Conservation (phyloP, 1,140 invertebrate genomes). For the Hycleus phaleratus region DNA sequence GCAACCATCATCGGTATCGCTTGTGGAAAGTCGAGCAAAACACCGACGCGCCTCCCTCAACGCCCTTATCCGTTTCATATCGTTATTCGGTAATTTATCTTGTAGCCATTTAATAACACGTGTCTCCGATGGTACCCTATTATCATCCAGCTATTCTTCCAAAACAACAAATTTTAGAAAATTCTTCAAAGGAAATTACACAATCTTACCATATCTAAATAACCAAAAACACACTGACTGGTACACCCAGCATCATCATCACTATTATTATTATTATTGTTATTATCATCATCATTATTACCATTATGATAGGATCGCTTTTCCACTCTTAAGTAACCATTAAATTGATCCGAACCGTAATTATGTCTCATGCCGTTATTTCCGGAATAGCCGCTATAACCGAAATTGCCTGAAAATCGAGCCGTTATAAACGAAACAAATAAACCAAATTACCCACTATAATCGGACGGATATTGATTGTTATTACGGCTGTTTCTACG, state of each 20-base stretch:
- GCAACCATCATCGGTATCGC: slow-evolving; percentile 32
- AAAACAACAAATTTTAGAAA: slow-evolving; percentile 3
- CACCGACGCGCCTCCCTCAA: slow-evolving; percentile 30
- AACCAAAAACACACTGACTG: slow-evolving; percentile 31
- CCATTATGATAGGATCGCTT: slow-evolving; percentile 7
- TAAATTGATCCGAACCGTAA: neutral
- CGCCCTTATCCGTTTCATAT: slow-evolving; percentile 29
- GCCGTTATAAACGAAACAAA: neutral
- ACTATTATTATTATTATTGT: neutral
- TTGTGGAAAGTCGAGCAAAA: slow-evolving; percentile 29
- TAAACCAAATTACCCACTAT: neutral
- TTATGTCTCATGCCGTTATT: neutral
- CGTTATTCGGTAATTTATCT: slow-evolving; percentile 24
- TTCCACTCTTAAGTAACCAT: neutral
- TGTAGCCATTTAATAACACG: slow-evolving; percentile 33
- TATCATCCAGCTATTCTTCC: slow-evolving; percentile 27
- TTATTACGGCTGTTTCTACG: neutral
- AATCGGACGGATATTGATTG: neutral
- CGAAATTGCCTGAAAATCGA: slow-evolving; percentile 4
- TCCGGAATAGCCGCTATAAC: slow-evolving; percentile 2
- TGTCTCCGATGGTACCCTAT: slow-evolving; percentile 31
- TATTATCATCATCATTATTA: neutral
- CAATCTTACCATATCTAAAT: slow-evolving; percentile 28
- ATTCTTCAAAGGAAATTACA: slow-evolving; percentile 2
- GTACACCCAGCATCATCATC: slow-evolving; percentile 25